phyloP scores from a whole-genome alignment of 2,113 vertebrate genomes.

The Cochlearius cochlearius region DNA sequence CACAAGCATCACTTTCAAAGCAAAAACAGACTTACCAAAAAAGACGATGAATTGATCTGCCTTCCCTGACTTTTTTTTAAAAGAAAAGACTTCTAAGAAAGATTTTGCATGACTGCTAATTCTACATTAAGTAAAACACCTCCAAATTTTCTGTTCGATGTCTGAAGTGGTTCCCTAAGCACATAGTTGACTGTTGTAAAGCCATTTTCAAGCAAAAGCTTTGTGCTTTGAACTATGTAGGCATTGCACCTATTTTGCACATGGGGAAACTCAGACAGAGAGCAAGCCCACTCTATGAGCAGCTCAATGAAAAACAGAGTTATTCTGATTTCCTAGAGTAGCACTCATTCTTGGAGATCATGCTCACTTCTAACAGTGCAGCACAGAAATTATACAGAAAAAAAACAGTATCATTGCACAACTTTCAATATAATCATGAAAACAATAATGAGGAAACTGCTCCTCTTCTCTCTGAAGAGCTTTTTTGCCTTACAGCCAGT shows the following conservation, averaged over 20 bases:
- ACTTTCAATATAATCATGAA: not conserved
- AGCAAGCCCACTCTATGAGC: not conserved
- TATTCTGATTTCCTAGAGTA: not conserved
- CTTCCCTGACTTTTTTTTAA: not conserved
- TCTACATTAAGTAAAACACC: not conserved
- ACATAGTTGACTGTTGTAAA: not conserved
- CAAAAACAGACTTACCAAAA: not conserved
- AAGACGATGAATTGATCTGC: not conserved
- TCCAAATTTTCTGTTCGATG: not conserved
- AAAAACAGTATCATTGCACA: rapidly evolving
- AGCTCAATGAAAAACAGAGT: rapidly evolving
- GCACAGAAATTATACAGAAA: not conserved
- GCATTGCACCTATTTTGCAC: not conserved
- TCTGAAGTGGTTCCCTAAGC: not conserved
- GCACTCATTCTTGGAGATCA: not conserved
- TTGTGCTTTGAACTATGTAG: not conserved
- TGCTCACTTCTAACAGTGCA: not conserved
- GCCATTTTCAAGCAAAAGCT: not conserved
- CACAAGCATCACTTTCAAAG: not conserved
- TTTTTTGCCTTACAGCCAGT: not conserved
- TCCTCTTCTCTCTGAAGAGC: not conserved
- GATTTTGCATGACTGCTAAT: not conserved
- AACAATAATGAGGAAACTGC: not conserved
- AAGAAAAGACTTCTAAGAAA: not conserved
- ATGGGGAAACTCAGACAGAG: not conserved